Base-by-base conservation (phyloP, 2,888 invertebrate species). In the Podabrus alpinus region DNA sequence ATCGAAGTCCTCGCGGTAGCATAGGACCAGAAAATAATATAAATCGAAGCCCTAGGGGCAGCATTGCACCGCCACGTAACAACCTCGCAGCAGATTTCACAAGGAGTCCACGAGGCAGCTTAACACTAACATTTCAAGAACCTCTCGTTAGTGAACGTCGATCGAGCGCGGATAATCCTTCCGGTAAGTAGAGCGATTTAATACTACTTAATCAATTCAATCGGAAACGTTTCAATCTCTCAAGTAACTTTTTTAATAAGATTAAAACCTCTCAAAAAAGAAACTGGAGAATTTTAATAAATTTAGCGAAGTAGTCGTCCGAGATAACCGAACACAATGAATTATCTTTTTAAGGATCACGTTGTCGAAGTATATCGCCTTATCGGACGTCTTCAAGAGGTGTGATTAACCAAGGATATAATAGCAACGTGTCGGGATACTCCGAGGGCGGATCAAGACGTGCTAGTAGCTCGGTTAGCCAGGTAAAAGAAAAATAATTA, bases 401-500 rank as follows among this genome's bases (percentile, higher is more conserved):
- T 11, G 87, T 88, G 67, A 86, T 88, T 69, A 89, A 88, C 81
- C 84, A 88, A 73, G 89, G 88, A 75, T 89, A 89, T 81, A 88
- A 87, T 71, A 86, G 87, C 72, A 87, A 87, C 79, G 83, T 0
- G 19, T 87, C 89, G 71, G 85, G 81, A 72, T 81, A 83, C 45
- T 90, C 91, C 0, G 92, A 92, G 72, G 87, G 88, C 0, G 92
- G 91, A 0, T 93, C 92, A 0, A 88, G 93, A 71, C 87, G 93
- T 76, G 92, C 93, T 2, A 93, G 93, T 81, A 93, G 92, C 83
- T 93, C 92, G 24, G 93, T 93, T 17, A 93, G 93, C 80, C 77
- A 77, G 77, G 77, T 77, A 68, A 71, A 9, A 25, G 17, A n/a
- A 45, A 15, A 10, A 29, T 66, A 24, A 66, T n/a, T 19, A 66